Evolutionary conservation across 2,113 vertebrate genomes (phyloP).

Genomic region (Elephantulus edwardii): DNA sequence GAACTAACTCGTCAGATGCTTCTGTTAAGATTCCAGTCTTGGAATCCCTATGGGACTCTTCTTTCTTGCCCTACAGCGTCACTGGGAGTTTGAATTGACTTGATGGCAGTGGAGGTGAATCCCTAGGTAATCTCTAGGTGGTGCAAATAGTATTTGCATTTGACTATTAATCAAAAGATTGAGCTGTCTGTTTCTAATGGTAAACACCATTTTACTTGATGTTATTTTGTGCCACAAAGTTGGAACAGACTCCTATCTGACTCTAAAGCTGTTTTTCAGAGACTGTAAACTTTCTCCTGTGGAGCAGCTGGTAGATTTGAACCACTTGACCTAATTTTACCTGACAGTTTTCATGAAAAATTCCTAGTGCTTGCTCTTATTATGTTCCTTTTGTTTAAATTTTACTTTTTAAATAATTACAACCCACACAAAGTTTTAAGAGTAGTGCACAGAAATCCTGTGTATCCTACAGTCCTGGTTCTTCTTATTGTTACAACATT

Average conservation of each 20-base stretch:
- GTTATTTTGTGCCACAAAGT: too few relatives aligned
- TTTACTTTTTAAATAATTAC: conserved; percentile 46
- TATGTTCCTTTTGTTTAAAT: neutral
- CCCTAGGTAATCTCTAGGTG: neutral
- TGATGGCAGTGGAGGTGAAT: neutral
- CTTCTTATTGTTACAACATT: neutral
- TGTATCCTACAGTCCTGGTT: neutral
- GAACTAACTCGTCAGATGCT: neutral
- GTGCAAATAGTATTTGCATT: neutral
- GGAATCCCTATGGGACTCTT: neutral
- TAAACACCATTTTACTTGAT: too few relatives aligned
- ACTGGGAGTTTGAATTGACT: neutral
- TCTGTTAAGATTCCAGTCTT: neutral
- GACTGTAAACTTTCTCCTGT: too few relatives aligned
- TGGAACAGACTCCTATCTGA: too few relatives aligned
- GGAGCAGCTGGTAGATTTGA: too few relatives aligned
- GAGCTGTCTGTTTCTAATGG: too few relatives aligned
- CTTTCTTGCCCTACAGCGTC: neutral
- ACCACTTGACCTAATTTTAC: conserved; percentile 3
- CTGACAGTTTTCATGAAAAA: conserved; percentile 6
- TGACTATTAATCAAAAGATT: neutral
- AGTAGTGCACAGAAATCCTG: rapidly evolving
- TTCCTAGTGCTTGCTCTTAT: neutral
- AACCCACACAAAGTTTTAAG: conserved; percentile 3
- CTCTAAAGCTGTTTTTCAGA: too few relatives aligned